Evolutionary conservation across 2,888 invertebrate species (phyloP).

Genomic region (Hyalella azteca): DNA sequence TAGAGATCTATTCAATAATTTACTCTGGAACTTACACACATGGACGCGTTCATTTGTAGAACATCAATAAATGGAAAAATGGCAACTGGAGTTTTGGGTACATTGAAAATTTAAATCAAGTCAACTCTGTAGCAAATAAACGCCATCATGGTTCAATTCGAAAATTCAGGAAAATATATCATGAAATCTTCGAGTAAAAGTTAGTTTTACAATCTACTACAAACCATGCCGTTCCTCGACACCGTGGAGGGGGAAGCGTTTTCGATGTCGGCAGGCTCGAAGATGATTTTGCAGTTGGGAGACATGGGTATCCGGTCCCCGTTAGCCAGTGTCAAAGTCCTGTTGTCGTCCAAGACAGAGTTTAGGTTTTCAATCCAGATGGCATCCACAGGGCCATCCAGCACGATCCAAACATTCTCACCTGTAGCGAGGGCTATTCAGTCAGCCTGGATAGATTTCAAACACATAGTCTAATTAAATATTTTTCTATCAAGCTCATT

Average conservation of each 20-base stretch:
- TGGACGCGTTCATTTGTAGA: too few species aligned
- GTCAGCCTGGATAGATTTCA: too few species aligned
- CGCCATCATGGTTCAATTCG: neutral
- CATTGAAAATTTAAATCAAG: too few species aligned
- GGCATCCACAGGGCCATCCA: slow-evolving; percentile 96
- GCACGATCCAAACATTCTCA: slow-evolving; percentile 90
- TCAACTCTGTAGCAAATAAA: too few species aligned
- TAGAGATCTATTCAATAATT: too few species aligned
- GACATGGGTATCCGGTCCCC: slow-evolving; percentile 95
- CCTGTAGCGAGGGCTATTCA: too few species aligned
- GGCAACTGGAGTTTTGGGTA: too few species aligned
- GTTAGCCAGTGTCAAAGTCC: slow-evolving; percentile 91
- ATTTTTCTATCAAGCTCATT: too few species aligned
- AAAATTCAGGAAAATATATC: too few species aligned
- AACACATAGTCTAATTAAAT: too few species aligned
- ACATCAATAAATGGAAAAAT: too few species aligned
- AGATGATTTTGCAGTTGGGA: slow-evolving; percentile 91
- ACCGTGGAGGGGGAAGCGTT: slow-evolving; percentile 98
- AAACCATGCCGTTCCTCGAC: slow-evolving; percentile 84
- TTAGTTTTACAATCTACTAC: slow-evolving; percentile 46
- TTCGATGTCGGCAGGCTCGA: slow-evolving; percentile 96
- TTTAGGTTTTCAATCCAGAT: slow-evolving; percentile 99
- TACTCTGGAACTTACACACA: too few species aligned
- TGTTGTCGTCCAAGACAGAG: slow-evolving; percentile 95
- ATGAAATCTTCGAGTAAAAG: neutral